A percentile compares a stretch with the other conserved stretches of the same genome.
phyloP scores from a whole-genome alignment of 2,888 invertebrate species.

The Temnothorax unifasciatus region DNA sequence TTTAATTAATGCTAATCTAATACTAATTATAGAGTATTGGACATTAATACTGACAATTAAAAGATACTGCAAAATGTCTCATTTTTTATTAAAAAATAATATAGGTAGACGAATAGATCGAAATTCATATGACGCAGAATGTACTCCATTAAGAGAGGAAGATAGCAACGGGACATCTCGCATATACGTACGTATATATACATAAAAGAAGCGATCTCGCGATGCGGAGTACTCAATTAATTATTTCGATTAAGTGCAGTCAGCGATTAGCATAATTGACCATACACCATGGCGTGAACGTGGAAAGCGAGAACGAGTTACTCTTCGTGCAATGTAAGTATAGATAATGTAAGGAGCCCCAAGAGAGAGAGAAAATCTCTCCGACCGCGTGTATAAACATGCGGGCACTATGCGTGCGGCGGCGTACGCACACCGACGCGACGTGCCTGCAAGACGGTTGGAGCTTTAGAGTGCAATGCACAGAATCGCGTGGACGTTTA shows the following conservation, averaged over 20 bases:
- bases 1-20: neutral
- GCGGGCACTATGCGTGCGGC: slow-evolving; percentile 30
- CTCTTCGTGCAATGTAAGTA: slow-evolving; percentile 50
- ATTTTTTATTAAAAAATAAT: neutral
- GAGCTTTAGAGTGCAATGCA: slow-evolving; percentile 47
- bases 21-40: neutral
- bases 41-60: neutral
- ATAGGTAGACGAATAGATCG: neutral
- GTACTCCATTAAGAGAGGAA: neutral
- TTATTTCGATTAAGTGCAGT: slow-evolving; percentile 59
- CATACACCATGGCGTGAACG: slow-evolving; percentile 45
- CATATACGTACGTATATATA: neutral
- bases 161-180: neutral
- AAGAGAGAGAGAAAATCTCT: slow-evolving; percentile 6
- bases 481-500: slow-evolving; percentile 44
- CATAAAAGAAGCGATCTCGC: slow-evolving; percentile 5
- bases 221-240: slow-evolving; percentile 57
- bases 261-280: slow-evolving; percentile 53
- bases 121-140: neutral
- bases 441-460: slow-evolving; percentile 47
- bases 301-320: slow-evolving; percentile 29
- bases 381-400: slow-evolving; percentile 23
- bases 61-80: neutral
- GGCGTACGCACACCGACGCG: neutral
- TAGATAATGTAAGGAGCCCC: slow-evolving; percentile 35